Evolutionary conservation across 2,113 vertebrate species (phyloP).

Genomic region (Campylorhamphus procurvoides): DNA sequence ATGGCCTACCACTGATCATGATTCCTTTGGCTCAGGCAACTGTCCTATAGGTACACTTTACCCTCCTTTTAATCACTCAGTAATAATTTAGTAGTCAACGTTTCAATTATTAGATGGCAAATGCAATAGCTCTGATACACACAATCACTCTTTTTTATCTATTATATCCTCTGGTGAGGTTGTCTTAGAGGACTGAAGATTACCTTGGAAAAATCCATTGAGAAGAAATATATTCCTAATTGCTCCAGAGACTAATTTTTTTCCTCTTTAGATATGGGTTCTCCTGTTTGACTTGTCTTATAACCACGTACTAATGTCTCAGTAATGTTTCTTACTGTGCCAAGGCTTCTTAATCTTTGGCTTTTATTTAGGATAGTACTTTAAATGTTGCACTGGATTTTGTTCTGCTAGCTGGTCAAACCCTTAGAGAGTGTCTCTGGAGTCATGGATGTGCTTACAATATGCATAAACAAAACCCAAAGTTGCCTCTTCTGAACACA

Average conservation of each 20-base stretch:
- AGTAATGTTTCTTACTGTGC: not conserved
- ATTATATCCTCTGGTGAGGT: not conserved
- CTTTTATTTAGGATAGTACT: not conserved
- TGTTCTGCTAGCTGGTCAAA: not conserved
- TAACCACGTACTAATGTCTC: not conserved
- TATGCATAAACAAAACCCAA: not conserved
- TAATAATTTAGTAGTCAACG: not conserved
- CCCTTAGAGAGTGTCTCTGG: not conserved
- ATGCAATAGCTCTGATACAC: not conserved
- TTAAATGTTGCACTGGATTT: not conserved
- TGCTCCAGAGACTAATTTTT: not conserved
- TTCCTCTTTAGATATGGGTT: not conserved
- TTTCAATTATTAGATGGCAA: not conserved
- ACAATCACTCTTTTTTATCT: not conserved
- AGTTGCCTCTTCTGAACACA: not conserved
- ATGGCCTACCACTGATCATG: not conserved
- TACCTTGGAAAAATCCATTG: not conserved
- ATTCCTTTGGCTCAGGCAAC: not conserved
- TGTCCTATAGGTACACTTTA: not conserved
- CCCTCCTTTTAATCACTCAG: not conserved
- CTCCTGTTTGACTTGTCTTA: not conserved
- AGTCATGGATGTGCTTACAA: not conserved
- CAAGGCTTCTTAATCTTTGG: not conserved
- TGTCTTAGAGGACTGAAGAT: not conserved
- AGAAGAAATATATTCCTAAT: not conserved